Conservation (phyloP, 2,113 vertebrate species). For the Neotragus pygmaeus region DNA sequence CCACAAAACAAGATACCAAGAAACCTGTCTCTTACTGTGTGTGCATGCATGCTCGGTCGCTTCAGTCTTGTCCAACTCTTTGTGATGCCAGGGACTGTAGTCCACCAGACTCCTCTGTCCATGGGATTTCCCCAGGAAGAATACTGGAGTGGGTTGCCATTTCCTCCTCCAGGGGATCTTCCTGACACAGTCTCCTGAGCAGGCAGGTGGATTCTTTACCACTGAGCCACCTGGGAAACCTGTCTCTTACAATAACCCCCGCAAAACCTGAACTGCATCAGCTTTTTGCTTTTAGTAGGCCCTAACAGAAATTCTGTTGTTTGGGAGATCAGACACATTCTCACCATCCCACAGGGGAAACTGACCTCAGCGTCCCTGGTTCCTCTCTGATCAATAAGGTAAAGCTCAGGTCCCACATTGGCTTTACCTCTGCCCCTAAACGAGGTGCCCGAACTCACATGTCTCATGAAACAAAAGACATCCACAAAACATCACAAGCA, state of each 20-base stretch:
- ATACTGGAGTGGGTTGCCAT: too few species aligned
- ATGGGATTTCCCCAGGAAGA: too few species aligned
- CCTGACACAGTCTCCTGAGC: too few species aligned
- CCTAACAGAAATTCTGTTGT: not conserved
- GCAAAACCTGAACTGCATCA: not conserved
- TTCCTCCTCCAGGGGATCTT: too few species aligned
- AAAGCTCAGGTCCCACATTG: not conserved
- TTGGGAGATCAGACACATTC: not conserved
- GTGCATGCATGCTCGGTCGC: too few species aligned
- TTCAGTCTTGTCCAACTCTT: too few species aligned
- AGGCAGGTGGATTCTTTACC: too few species aligned
- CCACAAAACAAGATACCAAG: too few species aligned
- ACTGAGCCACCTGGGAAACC: too few species aligned
- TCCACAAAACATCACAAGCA: not conserved
- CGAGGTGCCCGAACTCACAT: rapidly evolving
- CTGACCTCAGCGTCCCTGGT: not conserved
- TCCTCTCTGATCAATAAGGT: not conserved
- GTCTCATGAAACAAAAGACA: not conserved
- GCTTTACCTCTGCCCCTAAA: not conserved
- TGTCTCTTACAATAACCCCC: not conserved
- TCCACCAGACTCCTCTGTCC: too few species aligned
- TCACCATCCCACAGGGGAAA: not conserved
- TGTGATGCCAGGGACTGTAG: too few species aligned
- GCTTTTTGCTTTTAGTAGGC: not conserved
- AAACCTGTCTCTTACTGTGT: too few species aligned